Evolutionary conservation across 1,140 invertebrate species (phyloP).

Genomic region (Calosoma granatense): DNA sequence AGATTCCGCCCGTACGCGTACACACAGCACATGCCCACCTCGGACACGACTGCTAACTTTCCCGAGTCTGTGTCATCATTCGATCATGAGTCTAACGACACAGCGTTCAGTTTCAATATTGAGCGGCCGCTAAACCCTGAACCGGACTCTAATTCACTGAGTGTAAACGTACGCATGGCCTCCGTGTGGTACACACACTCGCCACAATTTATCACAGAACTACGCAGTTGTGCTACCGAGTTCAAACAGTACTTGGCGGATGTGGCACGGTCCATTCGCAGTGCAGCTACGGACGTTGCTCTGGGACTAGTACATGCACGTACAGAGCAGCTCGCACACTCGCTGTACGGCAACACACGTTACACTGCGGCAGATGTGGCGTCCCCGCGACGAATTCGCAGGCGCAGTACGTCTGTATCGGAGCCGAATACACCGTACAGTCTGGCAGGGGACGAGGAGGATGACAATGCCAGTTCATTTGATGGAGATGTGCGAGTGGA

Average conservation of each 20-base stretch:
- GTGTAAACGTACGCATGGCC: conserved; percentile 63
- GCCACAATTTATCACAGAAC: conserved; percentile 72
- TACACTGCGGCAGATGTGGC: conserved; percentile 27
- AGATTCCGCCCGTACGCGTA: too few relatives aligned
- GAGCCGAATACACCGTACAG: conserved; percentile 34
- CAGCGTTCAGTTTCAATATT: neutral
- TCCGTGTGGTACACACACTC: conserved; percentile 92
- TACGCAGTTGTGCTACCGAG: conserved; percentile 69
- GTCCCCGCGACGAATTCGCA: conserved; percentile 25
- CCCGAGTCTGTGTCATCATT: neutral
- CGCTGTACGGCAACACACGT: conserved; percentile 43
- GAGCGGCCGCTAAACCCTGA: conserved; percentile 19
- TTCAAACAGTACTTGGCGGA: conserved; percentile 59
- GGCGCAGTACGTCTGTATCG: conserved; percentile 32
- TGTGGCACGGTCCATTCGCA: conserved; percentile 70
- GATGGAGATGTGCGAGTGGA: conserved; percentile 44
- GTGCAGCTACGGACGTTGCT: conserved; percentile 88
- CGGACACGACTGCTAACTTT: too few relatives aligned
- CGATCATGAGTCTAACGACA: neutral
- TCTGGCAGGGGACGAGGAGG: conserved; percentile 30
- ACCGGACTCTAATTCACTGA: conserved; percentile 26
- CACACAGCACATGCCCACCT: too few relatives aligned
- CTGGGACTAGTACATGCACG: conserved; percentile 74
- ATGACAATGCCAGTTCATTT: neutral
- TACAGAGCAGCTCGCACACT: conserved; percentile 39